Conservation (phyloP, 2,888 invertebrate species). For the Calliopum simillimum region DNA sequence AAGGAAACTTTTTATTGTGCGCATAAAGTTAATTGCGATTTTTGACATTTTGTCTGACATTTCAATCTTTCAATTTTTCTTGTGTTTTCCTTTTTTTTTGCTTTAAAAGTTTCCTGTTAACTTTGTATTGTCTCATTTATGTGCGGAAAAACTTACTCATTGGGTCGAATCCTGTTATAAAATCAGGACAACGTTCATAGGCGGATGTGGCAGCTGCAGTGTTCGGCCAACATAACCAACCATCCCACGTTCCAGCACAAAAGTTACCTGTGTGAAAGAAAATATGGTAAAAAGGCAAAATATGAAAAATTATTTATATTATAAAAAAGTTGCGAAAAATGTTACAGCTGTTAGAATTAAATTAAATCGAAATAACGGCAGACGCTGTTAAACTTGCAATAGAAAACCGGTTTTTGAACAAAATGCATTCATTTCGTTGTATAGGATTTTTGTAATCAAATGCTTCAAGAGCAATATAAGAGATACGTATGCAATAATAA, state of each 20-base stretch:
- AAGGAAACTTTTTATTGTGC: no score
- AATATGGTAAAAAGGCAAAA: constrained; percentile 9
- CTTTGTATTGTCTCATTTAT: neutral
- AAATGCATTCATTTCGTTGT: neutral
- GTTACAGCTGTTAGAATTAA: no score
- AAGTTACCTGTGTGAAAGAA: constrained; percentile 68
- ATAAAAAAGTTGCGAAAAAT: no score
- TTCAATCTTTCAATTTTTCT: neutral
- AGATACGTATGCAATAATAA: no score
- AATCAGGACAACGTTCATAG: constrained; percentile 77
- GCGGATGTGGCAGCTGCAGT: constrained; percentile 77
- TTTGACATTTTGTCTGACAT: neutral
- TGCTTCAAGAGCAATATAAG: no score
- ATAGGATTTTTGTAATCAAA: no score
- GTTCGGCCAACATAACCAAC: constrained; percentile 84
- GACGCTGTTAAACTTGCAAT: no score
- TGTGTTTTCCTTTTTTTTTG: neutral
- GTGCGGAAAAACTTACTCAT: constrained; percentile 73
- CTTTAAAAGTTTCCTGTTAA: neutral
- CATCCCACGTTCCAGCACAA: constrained; percentile 83
- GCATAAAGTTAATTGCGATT: no score
- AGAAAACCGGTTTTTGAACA: no score
- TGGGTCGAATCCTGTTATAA: constrained; percentile 81
- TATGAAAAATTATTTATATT: constrained; percentile 9
- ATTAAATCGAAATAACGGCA: no score